Base-by-base conservation (phyloP, 1,140 invertebrate species). In the Penaeus chinensis region DNA sequence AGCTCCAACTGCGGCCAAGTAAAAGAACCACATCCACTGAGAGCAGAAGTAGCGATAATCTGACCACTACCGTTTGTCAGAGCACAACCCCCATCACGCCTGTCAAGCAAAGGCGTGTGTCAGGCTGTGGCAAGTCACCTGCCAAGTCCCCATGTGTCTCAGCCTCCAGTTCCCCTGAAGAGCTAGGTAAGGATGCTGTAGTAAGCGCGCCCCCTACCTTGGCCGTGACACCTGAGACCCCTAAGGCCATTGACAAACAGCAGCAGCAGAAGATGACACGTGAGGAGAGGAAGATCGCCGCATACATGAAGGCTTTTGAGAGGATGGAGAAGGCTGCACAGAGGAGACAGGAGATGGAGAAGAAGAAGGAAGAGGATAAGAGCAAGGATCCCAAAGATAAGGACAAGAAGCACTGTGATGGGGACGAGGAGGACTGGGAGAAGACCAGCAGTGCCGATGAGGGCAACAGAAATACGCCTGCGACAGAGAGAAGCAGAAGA, bases 261-360 rank as follows among this genome's bases (percentile, higher is more conserved):
- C 87, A 91, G 65, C 81, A 87, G 27, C 88, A 90, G 32, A 90
- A 91, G 65, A 87, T 90, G 95, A 96, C 96, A 4, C 93, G 97
- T 7, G 98, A 99, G 92, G 98, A 99, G 91, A 94, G 97, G n/a
- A 99, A 99, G 93, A 95, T 99, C 94, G 96, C 98, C 91, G 97
- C 97, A 0, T 97, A 98, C 89, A 95, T 99, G 95, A 97, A 97
- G 91, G 96, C 97, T 0, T 97, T 99, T 92, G 93, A 94, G 90
- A 92, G 93, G 88, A 91, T 94, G 92, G 94, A 94, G 88, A 95
- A 93, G 90, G 89, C 92, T 82, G 92, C 93, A 86, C 93, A 94
- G 88, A 91, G 93, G 77, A 91, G 93, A 71, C 93, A 93, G 89
- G 92, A 93, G 89, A 92, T 92, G 37, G 89, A 92, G 63, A 91